Evolutionary conservation across 1,140 invertebrate genomes (phyloP).

Genomic region (Oryctes rhinoceros): DNA sequence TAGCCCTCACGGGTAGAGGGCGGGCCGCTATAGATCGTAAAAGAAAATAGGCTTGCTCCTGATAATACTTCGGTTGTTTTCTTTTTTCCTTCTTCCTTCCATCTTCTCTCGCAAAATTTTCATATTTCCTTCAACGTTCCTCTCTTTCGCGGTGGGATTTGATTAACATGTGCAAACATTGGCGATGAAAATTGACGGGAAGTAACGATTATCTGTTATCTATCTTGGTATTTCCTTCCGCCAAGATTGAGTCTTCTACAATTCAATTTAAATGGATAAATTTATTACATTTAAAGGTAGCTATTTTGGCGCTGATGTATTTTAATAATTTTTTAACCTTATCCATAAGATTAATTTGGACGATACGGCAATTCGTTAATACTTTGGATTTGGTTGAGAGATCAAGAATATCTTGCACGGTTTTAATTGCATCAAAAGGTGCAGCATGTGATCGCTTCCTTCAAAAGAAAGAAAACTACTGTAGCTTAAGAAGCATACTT

Average conservation of each 20-base stretch:
- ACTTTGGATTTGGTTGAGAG: no score
- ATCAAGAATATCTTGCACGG: no score
- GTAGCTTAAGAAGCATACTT: no score
- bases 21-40: constrained; percentile 34
- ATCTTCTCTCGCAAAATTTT: constrained; percentile 6
- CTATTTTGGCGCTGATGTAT: no score
- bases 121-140: constrained; percentile 7
- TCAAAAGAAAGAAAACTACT: no score
- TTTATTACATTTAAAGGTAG: neutral
- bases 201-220: constrained; percentile 28
- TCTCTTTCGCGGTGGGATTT: neutral
- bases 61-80: constrained; percentile 31
- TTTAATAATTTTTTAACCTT: no score
- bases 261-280: neutral
- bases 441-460: no score
- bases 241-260: neutral
- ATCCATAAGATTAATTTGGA: no score
- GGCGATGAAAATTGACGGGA: constrained; percentile 27
- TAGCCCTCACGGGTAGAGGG: constrained; percentile 28
- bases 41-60: constrained; percentile 36
- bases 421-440: no score
- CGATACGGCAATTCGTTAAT: no score
- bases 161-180: constrained; percentile 28
- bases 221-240: constrained; percentile 1
- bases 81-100: constrained; percentile 15